phyloP scores from a whole-genome alignment of 2,797 vertebrate genomes.

The Tarsius wallacei region DNA sequence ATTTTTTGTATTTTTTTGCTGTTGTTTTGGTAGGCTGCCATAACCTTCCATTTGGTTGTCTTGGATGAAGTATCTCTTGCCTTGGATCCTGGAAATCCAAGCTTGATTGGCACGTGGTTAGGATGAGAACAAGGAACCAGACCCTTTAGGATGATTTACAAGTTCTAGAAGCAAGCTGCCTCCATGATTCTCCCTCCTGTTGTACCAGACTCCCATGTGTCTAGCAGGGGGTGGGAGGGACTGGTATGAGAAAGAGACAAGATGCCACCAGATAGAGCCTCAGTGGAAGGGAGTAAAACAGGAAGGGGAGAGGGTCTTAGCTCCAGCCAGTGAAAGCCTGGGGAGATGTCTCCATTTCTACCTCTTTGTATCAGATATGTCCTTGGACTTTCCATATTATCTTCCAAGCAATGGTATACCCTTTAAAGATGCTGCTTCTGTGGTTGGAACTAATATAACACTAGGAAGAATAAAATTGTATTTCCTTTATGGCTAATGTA shows the following conservation, averaged over 20 bases:
- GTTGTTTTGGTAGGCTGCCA: constrained; percentile 62
- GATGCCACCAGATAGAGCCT: too few species aligned
- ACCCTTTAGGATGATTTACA: background rate
- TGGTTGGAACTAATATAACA: background rate
- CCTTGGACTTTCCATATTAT: background rate
- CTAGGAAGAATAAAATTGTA: background rate
- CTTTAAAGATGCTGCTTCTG: background rate
- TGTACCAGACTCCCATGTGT: background rate
- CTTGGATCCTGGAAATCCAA: background rate
- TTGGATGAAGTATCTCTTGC: constrained; percentile 30
- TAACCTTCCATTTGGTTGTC: constrained; percentile 55
- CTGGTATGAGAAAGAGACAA: background rate
- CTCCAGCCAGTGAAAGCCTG: background rate
- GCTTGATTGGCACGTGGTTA: background rate
- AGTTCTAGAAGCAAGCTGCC: background rate
- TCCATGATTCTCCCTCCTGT: background rate
- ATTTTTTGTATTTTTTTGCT: background rate
- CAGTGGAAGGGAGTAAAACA: too few species aligned
- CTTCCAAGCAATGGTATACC: background rate
- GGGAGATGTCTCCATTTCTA: background rate
- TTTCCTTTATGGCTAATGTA: background rate
- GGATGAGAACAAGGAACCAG: background rate
- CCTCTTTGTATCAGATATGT: background rate
- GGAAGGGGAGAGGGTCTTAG: background rate
- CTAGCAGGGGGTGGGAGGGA: background rate